phyloP scores from a whole-genome alignment of 2,888 invertebrate species.

The Idaea dimidiata region DNA sequence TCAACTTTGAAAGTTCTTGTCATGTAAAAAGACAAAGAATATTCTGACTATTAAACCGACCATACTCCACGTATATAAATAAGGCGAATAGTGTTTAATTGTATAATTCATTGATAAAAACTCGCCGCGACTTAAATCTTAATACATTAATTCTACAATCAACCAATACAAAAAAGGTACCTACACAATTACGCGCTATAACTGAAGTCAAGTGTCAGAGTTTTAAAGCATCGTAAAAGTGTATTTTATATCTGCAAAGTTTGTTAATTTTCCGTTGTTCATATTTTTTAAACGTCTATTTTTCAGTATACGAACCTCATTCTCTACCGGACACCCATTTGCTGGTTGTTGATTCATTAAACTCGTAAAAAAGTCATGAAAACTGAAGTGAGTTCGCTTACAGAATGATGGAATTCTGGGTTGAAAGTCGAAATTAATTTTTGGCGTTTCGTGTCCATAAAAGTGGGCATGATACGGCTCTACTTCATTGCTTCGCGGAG shows the following conservation, averaged over 20 bases:
- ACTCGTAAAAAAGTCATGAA: not conserved
- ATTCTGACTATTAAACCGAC: no score
- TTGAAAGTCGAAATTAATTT: slow-evolving; percentile 8
- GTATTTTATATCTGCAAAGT: slow-evolving; percentile 40
- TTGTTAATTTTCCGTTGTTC: slow-evolving; percentile 41
- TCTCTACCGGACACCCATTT: slow-evolving; percentile 2
- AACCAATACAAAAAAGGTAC: not conserved
- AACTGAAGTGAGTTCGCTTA: not conserved
- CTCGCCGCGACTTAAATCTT: no score
- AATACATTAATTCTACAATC: not conserved
- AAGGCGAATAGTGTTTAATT: no score
- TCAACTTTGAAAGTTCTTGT: no score
- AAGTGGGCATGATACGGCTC: slow-evolving; percentile 10
- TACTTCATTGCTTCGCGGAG: slow-evolving; percentile 3
- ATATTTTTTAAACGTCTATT: slow-evolving; percentile 33
- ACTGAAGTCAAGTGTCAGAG: slow-evolving; percentile 28
- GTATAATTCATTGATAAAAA: no score
- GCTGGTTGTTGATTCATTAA: not conserved
- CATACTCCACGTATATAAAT: no score
- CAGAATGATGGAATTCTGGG: not conserved
- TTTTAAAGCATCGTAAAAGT: slow-evolving; percentile 39
- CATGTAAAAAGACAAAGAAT: no score
- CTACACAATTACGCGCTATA: not conserved
- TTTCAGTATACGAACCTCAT: slow-evolving; percentile 13
- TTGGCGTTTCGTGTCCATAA: slow-evolving; percentile 15